These are phyloP conservation scores for Lepidochitona cinerea DNA, from an alignment of 2,888 invertebrate species.

Conservation along the genomic window DNA sequence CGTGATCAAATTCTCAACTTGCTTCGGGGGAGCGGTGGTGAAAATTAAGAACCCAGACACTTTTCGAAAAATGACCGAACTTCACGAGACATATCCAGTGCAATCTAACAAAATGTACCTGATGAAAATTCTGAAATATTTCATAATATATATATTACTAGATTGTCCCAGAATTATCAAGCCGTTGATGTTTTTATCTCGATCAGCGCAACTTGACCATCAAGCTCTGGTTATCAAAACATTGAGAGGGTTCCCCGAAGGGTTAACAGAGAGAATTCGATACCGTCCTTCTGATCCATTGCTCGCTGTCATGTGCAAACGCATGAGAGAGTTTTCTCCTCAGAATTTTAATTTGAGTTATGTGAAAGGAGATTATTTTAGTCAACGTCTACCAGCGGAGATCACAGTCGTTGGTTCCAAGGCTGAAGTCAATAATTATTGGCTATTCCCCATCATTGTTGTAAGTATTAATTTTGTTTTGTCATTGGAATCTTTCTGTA, in stretches of 20 bases:
- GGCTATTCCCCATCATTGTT: slow-evolving; percentile 70
- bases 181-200: slow-evolving; percentile 41
- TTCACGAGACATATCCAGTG: slow-evolving; percentile 49
- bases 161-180: slow-evolving; percentile 56
- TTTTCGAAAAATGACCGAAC: slow-evolving; percentile 50
- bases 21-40: slow-evolving; percentile 69
- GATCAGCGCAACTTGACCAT: slow-evolving; percentile 51
- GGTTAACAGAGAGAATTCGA: slow-evolving; percentile 57
- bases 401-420: slow-evolving; percentile 60
- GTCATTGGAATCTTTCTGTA: no score
- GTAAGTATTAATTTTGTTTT: no score
- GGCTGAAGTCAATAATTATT: slow-evolving; percentile 64
- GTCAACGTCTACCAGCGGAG: slow-evolving; percentile 51
- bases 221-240: slow-evolving; percentile 56
- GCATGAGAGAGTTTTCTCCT: slow-evolving; percentile 48
- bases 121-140: slow-evolving; percentile 64
- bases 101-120: slow-evolving; percentile 60
- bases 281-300: slow-evolving; percentile 64
- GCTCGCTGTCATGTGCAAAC: slow-evolving; percentile 54
- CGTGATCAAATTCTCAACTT: slow-evolving; percentile 67
- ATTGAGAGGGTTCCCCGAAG: slow-evolving; percentile 66
- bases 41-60: slow-evolving; percentile 58
- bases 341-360: slow-evolving; percentile 46
- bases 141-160: slow-evolving; percentile 52
- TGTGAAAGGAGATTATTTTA: slow-evolving; percentile 66